Conservation (phyloP, 53 echinoderm and acorn worm species). For the Zoroaster sp. region DNA sequence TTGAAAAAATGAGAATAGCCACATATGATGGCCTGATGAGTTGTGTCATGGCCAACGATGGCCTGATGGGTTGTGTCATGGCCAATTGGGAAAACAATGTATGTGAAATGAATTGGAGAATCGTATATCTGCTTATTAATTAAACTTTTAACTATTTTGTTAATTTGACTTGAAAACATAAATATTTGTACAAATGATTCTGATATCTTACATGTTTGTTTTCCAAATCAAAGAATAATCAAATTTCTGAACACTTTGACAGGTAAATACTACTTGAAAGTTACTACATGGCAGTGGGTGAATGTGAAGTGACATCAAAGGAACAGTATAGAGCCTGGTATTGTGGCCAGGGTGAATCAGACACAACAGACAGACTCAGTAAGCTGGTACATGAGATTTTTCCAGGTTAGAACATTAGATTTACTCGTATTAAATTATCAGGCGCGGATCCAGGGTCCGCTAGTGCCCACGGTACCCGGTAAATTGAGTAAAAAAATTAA, state of each 20-base stretch:
- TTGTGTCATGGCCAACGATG: too few species aligned
- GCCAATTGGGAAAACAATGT: too few species aligned
- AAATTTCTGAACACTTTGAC: not conserved
- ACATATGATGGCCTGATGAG: too few species aligned
- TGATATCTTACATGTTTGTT: not conserved
- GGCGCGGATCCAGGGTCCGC: too few species aligned
- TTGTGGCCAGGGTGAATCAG: slow-evolving; percentile 8
- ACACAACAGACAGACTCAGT: slow-evolving; percentile 11
- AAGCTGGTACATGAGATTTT: not conserved
- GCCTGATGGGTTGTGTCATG: too few species aligned
- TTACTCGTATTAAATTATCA: not conserved
- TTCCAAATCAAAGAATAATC: not conserved
- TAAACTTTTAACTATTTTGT: not conserved
- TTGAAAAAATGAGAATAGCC: too few species aligned
- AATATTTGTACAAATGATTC: not conserved
- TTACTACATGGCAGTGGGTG: slow-evolving; percentile 63
- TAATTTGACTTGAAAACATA: not conserved
- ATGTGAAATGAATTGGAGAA: too few species aligned
- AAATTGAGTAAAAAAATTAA: too few species aligned
- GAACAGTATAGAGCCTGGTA: slow-evolving; percentile 68
- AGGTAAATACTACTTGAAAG: slow-evolving; percentile 87
- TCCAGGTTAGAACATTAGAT: slow-evolving; percentile 31
- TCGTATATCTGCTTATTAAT: too few species aligned
- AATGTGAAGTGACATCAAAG: slow-evolving; percentile 31
- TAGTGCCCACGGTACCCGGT: too few species aligned